Base-by-base conservation (phyloP, 2,888 invertebrate species). In the Acanthosepion esculentum region DNA sequence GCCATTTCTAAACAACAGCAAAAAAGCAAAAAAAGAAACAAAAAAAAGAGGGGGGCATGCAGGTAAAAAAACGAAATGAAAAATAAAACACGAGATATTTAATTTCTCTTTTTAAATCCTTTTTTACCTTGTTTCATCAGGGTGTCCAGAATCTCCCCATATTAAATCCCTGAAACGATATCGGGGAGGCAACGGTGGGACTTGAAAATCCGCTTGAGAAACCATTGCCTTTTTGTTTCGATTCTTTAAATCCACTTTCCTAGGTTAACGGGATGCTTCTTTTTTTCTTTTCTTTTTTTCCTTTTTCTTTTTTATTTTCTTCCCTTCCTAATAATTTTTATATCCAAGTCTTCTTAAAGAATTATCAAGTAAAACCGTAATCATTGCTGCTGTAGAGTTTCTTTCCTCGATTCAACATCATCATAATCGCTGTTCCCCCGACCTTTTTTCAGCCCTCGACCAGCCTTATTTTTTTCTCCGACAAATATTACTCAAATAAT, bases 151-250 rank as follows among this genome's bases (percentile, higher is more conserved):
- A 97, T 98, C 98, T 93, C 98, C 98, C 96, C 98, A 98, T 96
- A 98, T 98, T 96, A 98, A 98, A 97, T 98, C 98, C 95, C 98
- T 98, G 96, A 98, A 98, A 94, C 98, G 98, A 98, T 98, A 98
- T 95, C 98, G 98, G 93, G 98, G 98, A 93, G 98, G 98, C 95
- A 98, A 95, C 23, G 96, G 97, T 15, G 96, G 96, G 15, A 97
- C 97, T 94, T 96, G 96, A 18, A 96, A 95, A 94, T 95, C 94
- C 55, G 94, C 94, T 20, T 94, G 94, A 6, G 94, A 93, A n/a
- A 93, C 93, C 93, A 93, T 93, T 93, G n/a, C 78, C 15, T 33
- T 78, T 78, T 78, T 78, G n/a, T n/a, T 78, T 78, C 20, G n/a
- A 78, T n/a, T 78, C 78, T 78, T 78, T 33, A 78, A 78, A 78